Base-by-base conservation (phyloP, 2,888 invertebrate species). In the Noctua janthina region DNA sequence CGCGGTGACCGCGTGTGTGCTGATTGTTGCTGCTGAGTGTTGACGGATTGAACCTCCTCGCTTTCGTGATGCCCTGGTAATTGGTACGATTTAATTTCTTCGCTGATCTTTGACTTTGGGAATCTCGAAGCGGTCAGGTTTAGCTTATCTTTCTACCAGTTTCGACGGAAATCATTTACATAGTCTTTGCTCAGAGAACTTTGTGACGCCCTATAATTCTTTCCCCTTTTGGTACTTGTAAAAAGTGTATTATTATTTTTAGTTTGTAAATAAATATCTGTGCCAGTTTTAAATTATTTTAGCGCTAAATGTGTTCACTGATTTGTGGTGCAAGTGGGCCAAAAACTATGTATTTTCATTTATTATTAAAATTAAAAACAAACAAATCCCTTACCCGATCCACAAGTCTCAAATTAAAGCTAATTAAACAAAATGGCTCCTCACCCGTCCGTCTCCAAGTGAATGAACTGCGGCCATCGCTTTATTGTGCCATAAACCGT, bases 401-500 rank as follows among this genome's bases (percentile, higher is more conserved):
- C n/a, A 68, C 66, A 68, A 75, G 76, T 82, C 67, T 75, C 67
- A 68, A 67, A 54, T 6, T 59, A 23, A 62, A 86, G 49, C 82
- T 86, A 87, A 89, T 89, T 89, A 90, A 83, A 88, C 82, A 77
- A 80, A 83, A 87, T 87, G 84, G 86, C 83, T 80, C n/a, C 29
- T 69, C 74, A 77, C 46, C 54, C 49, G 62, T 78, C 46, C 49
- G n/a, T 54, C 78, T 15, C 51, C 79, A 69, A 86, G 90, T 89
- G 90, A 89, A 89, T 86, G 90, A 87, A 84, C 87, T 81, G 74
- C 78, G 59, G 51, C 74, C 74, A 64, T 74, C 78, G 81, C 70
- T 89, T 91, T 88, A 90, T 86, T 71, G 77, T 64, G 54, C 69
- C 82, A 87, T 90, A 90, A 90, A 91, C 74, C 83, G 89, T 88